Percentiles rank a stretch among this genome's conserved stretches.
phyloP scores from a whole-genome alignment of 2,888 invertebrate genomes.

The Drosophila melanocephala region DNA sequence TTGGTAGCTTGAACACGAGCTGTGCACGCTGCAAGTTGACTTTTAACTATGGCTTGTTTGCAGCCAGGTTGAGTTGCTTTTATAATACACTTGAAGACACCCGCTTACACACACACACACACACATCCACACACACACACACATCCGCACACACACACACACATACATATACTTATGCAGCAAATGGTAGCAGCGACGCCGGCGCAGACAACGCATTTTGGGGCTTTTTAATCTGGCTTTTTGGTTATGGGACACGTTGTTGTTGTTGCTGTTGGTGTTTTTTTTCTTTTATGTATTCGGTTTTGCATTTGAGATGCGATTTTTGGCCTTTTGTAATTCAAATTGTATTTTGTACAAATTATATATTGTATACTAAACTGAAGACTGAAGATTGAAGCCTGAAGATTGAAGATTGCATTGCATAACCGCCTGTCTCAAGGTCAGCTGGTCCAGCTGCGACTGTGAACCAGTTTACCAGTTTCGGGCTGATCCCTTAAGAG shows the following conservation, averaged over 20 bases:
- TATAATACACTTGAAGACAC: slow-evolving; percentile 79
- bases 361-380: slow-evolving; percentile 32
- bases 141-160: neutral
- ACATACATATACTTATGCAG: neutral
- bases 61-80: slow-evolving; percentile 74
- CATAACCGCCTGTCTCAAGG: slow-evolving; percentile 63
- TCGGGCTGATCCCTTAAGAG: slow-evolving; percentile 47
- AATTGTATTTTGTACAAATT: slow-evolving; percentile 41
- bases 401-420: slow-evolving; percentile 43
- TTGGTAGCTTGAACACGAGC: slow-evolving; percentile 40
- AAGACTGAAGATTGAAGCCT: slow-evolving; percentile 12
- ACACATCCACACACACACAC: slow-evolving; percentile 4
- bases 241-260: slow-evolving; percentile 39
- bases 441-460: slow-evolving; percentile 69
- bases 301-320: slow-evolving; percentile 55
- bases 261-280: slow-evolving; percentile 4
- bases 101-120: slow-evolving; percentile 26
- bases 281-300: neutral
- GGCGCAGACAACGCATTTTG: slow-evolving; percentile 41
- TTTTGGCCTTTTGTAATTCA: slow-evolving; percentile 40
- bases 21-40: slow-evolving; percentile 83
- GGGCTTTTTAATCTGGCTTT: slow-evolving; percentile 37
- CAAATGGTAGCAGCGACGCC: slow-evolving; percentile 34
- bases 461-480: slow-evolving; percentile 58
- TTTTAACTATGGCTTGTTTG: slow-evolving; percentile 81